A percentile compares a stretch with the other conserved stretches of the same genome.
phyloP scores from a whole-genome alignment of 2,113 vertebrate genomes.

The Spea multiplicata region DNA sequence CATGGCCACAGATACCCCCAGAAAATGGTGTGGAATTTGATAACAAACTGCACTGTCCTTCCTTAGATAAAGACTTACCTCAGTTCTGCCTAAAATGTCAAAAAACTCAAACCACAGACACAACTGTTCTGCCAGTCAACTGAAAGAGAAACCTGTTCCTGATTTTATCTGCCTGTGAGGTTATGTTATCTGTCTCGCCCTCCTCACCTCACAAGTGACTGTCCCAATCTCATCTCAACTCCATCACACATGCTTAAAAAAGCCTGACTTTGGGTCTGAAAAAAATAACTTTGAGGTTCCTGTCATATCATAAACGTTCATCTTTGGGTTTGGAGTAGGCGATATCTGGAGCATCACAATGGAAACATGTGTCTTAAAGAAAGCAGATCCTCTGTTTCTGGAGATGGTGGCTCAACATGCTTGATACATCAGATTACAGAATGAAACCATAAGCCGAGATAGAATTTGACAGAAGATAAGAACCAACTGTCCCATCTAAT shows the following conservation, averaged over 20 bases:
- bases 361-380: constrained; percentile 9
- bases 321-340: constrained; percentile 25
- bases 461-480: no score
- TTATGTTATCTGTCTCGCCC: constrained; percentile 34
- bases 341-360: constrained; percentile 28
- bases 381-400: constrained; percentile 23
- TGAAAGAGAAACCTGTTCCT: constrained; percentile 56
- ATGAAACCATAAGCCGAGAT: no score
- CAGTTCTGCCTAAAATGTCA: constrained; percentile 36
- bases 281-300: constrained; percentile 17
- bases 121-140: constrained; percentile 54
- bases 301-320: constrained; percentile 26
- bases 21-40: neutral
- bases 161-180: constrained; percentile 57
- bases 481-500: no score
- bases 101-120: constrained; percentile 45
- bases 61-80: constrained; percentile 56
- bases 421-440: neutral
- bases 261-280: constrained; percentile 14
- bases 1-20: constrained; percentile 17
- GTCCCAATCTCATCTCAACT: constrained; percentile 34
- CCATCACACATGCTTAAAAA: constrained; percentile 23
- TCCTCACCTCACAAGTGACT: constrained; percentile 31
- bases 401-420: neutral
- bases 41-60: constrained; percentile 42